Base-by-base conservation (phyloP, 2,888 invertebrate species). In the Ischnus inquisitorius region DNA sequence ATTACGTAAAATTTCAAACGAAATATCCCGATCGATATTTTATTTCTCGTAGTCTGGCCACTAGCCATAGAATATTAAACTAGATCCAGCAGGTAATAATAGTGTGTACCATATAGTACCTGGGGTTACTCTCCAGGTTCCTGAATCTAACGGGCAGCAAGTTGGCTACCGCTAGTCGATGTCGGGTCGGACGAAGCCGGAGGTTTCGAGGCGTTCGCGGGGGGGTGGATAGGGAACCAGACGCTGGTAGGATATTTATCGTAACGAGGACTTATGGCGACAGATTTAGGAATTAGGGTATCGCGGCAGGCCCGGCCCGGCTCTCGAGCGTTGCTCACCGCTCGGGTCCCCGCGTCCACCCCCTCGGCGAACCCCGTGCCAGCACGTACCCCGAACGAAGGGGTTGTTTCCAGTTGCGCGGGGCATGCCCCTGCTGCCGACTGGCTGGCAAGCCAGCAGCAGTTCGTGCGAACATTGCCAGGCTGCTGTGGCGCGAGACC, bases 221-320 rank as follows among this genome's bases (percentile, higher is more conserved):
- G 77, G 68, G 69, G 46, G 54, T 22, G 46, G 39, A n/a, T 6
- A 57, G 72, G 80, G 57, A 12, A 85, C 86, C 89, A 88, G 89
- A 90, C 89, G 89, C 87, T 88, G 88, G 88, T 87, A 89, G 92
- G 93, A 92, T 93, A 93, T 93, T 93, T 93, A 93, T 93, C 91
- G 93, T 93, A 93, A 93, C 93, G 91, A 93, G 93, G 93, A 93
- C 93, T 93, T 93, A 93, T 93, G 93, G 93, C 93, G 93, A 93
- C 93, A 93, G 93, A 93, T 93, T 93, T 93, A 92, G 93, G 93
- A 93, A 93, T 93, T 93, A 93, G 93, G 93, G 93, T 93, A 93
- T 93, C 92, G 92, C 93, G 91, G 91, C 90, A 91, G 90, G 90
- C 90, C 90, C 92, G 90, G 91, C 89, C 90, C 90, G 82, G 79